Base-by-base conservation (phyloP, 23 tunicate species). In the Ciona savignyi region DNA sequence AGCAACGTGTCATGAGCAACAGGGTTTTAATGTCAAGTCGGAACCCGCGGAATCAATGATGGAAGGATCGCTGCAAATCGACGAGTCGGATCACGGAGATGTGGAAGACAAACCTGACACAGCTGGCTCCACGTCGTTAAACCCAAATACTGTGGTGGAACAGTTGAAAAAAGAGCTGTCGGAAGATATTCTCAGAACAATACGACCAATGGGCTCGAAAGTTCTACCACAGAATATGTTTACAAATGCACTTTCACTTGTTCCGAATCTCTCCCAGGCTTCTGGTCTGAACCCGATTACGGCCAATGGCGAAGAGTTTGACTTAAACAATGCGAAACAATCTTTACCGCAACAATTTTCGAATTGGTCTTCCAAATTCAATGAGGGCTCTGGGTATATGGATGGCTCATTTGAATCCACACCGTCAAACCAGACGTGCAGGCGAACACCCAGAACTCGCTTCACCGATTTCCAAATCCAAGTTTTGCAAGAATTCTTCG, bases 381-480 rank as follows among this genome's bases (percentile, higher is more conserved):
- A 9, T 42, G 56, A 42, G 15, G 56, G 56, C 9, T 42, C 56
- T 42, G 9, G 11, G 9, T 42, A 6, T 15, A 9, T 42, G 9
- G 56, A 42, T 15, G 15, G 11, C 15, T 42, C 56, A 15, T 42
- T 6, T 42, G 56, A 42, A 42, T 6, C 56, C 15, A 15, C 56
- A 6, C 15, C 56, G 15, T 42, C 56, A 9, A 6, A 9, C 15
- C 56, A 42, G 9, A 15, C 11, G 15, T 70, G 80, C 49, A 80
- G 97, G 11, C 83, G 97, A 31, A 81, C 97, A 1, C 88, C 97
- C 4, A 71, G 97, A 30, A 91, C 97, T 11, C 68, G 91, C 3
- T 91, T 91, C 76, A 84, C 93, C 32, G 97, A 91, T 65, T 80
- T 71, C 35, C 97, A 91, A 64, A 81, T 91, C 4, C 84, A 91